Evolutionary conservation across 1,140 invertebrate genomes (phyloP).

Genomic region (Belonocnema kinseyi): DNA sequence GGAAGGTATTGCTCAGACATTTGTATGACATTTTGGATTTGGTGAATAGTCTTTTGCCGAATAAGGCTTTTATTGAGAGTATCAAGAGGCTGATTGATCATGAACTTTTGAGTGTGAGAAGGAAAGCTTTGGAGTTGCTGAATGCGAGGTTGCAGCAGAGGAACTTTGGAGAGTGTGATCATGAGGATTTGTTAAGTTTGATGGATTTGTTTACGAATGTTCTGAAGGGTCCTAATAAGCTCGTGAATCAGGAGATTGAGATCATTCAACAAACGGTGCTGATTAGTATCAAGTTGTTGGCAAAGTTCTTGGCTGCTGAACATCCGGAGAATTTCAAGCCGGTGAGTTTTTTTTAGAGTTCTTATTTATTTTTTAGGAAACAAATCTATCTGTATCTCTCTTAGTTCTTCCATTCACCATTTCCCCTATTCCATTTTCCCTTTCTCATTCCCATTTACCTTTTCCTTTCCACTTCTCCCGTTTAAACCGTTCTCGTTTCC

Average conservation of each 20-base stretch:
- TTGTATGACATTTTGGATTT: slow-evolving; percentile 86
- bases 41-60: slow-evolving; percentile 86
- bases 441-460: too few species aligned
- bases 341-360: slow-evolving; percentile 53
- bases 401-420: too few species aligned
- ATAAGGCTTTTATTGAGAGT: slow-evolving; percentile 85
- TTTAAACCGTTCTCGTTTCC: too few species aligned
- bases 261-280: slow-evolving; percentile 87
- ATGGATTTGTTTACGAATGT: slow-evolving; percentile 80
- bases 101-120: slow-evolving; percentile 81
- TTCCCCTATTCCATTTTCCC: too few species aligned
- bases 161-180: slow-evolving; percentile 77
- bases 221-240: slow-evolving; percentile 66
- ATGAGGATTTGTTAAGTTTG: slow-evolving; percentile 76
- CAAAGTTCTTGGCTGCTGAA: slow-evolving; percentile 80
- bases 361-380: neutral
- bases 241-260: slow-evolving; percentile 74
- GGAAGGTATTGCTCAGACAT: slow-evolving; percentile 86
- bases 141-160: slow-evolving; percentile 86
- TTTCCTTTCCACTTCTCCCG: too few species aligned
- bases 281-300: slow-evolving; percentile 87
- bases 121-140: slow-evolving; percentile 89
- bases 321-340: slow-evolving; percentile 81
- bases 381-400: too few species aligned
- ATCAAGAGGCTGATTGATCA: slow-evolving; percentile 81